Conservation (phyloP, 92 coral and sea anemone species). For the Muricea muricata region DNA sequence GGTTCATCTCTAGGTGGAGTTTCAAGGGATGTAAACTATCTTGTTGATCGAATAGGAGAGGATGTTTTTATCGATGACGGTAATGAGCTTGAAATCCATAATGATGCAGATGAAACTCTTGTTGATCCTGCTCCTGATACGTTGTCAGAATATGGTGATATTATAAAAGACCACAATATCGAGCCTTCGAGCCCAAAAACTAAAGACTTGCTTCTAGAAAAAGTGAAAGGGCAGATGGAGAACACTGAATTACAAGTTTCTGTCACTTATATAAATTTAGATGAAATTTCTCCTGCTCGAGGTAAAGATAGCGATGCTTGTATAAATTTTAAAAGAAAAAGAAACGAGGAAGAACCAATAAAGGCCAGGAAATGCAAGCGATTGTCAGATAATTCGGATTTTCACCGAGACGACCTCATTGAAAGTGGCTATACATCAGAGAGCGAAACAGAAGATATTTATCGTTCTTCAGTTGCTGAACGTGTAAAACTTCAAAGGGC, state of each 20-base stretch:
- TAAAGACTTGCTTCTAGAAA: not conserved
- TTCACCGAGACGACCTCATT: not conserved
- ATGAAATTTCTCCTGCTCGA: not conserved
- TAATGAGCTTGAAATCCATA: too few species aligned
- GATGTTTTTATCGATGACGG: not conserved
- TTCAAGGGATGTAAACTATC: not conserved
- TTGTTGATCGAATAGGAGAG: conserved; percentile 7
- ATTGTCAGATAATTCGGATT: conserved; percentile 12
- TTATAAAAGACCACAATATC: not conserved
- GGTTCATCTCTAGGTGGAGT: conserved; percentile 25
- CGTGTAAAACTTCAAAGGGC: conserved; percentile 43
- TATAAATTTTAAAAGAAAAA: too few species aligned
- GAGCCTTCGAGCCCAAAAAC: not conserved
- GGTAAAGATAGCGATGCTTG: not conserved
- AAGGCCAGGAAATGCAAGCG: conserved; percentile 40
- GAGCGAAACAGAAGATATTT: conserved; percentile 43
- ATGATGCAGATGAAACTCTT: too few species aligned
- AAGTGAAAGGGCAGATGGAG: not conserved
- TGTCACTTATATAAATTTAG: not conserved
- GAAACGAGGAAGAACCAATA: not conserved
- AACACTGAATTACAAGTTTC: conserved; percentile 20
- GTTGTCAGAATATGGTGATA: too few species aligned
- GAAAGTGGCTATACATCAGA: not conserved
- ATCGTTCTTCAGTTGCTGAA: conserved; percentile 30
- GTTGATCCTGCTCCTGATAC: too few species aligned